Base-by-base conservation (phyloP, 1,140 invertebrate species). In the Brachionus plicatilis region DNA sequence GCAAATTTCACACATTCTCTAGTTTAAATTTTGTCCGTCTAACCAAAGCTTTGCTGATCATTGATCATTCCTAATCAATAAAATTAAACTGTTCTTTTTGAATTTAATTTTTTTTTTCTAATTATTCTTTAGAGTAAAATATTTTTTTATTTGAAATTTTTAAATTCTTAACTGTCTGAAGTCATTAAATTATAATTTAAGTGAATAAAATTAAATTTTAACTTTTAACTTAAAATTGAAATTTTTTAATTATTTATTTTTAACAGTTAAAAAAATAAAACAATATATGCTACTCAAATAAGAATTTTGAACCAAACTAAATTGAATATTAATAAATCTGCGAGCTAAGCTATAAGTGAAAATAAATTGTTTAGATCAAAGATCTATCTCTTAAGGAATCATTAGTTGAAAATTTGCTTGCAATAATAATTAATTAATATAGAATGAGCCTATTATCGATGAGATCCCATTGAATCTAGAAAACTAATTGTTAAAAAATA, bases 401-500 rank as follows among this genome's bases (percentile, higher is more conserved):
- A 72, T 72, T 43, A 43, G 17, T 24, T 9, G 29, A 72, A 41
- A 68, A 29, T 68, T 68, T 33, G 27, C 33, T 68, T 14, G 33
- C 17, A 20, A 41, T 72, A 72, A 72, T 72, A 72, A 72, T 72
- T 72, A 72, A 72, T 72, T 72, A 72, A 72, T 41, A 72, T 20
- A 72, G 68, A 72, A 72, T 72, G 68, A 72, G 68, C 68, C 68
- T 72, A 72, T 72, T 72, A 72, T 41, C 33, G 68, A 72, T 72
- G 9, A 17, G 37, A 72, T 72, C n/a, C 68, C n/a, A 43, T 4
- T 17, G 17, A 72, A 41, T 14, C n/a, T 41, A 72, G 17, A 72
- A 72, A 72, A 72, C 68, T 72, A 72, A 72, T 72, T 72, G 68
- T 72, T 47, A 72, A 72, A 72, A 72, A 72, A 43, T 72, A 72